A percentile compares a stretch with the other conserved stretches of the same genome.
Conservation (phyloP, 2,888 invertebrate genomes). For the Oxystoma pomonae region DNA sequence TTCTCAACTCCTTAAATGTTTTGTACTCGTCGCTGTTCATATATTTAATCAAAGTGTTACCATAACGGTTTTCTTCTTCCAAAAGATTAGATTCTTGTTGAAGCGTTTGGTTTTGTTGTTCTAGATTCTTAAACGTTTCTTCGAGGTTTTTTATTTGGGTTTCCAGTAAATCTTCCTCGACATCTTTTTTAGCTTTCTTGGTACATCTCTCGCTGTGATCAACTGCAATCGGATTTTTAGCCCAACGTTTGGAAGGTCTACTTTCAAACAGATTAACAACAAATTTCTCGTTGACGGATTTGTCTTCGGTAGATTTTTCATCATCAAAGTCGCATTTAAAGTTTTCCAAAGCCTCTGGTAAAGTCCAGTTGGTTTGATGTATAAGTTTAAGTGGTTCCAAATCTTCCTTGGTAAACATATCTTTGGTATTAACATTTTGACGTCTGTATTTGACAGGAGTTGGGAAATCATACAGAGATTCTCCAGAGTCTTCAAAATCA, state of each 20-base stretch:
- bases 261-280: background rate
- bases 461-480: background rate
- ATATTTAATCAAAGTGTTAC: background rate
- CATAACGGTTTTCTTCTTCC: background rate
- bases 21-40: background rate
- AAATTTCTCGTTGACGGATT: no score
- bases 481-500: background rate
- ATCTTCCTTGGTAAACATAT: background rate
- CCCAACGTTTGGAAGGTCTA: background rate
- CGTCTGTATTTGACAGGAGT: background rate
- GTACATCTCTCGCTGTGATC: no score
- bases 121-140: background rate
- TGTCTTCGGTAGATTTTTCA: background rate
- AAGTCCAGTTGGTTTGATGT: background rate
- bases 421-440: background rate
- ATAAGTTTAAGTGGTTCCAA: background rate
- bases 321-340: background rate
- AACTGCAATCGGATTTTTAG: background rate
- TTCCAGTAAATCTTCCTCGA: background rate
- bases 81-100: background rate
- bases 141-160: background rate
- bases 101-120: background rate
- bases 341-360: background rate
- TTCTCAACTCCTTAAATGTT: slow-evolving; percentile 20
- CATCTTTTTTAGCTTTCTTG: background rate